A percentile compares a stretch with the other conserved stretches of the same genome.
phyloP scores from a whole-genome alignment of 2,888 invertebrate species.

The Cloeon dipterum region DNA sequence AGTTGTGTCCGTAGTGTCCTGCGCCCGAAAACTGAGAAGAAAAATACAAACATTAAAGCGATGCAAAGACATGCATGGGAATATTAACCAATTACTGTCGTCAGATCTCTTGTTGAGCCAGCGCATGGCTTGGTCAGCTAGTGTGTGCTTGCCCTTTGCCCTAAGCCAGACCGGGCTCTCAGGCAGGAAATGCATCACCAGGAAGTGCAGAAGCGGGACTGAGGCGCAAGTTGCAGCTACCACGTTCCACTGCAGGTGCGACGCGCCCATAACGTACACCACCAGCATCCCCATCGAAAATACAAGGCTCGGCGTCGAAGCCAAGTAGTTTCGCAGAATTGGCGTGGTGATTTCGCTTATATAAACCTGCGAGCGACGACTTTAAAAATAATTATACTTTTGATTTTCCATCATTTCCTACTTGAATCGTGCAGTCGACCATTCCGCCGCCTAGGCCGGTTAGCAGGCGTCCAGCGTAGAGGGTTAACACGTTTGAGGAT shows the following conservation, averaged over 20 bases:
- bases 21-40: background rate
- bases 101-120: slow-evolving; percentile 21
- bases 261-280: background rate
- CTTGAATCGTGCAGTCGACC: slow-evolving; percentile 1
- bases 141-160: slow-evolving; percentile 27
- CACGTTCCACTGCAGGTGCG: background rate
- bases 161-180: slow-evolving; percentile 1
- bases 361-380: background rate
- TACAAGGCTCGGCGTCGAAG: background rate
- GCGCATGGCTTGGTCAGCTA: slow-evolving; percentile 26
- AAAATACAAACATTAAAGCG: background rate
- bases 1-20: too few relatives aligned
- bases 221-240: background rate
- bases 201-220: background rate
- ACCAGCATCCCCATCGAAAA: background rate
- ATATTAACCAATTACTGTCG: background rate
- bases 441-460: slow-evolving; percentile 1
- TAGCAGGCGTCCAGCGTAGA: background rate
- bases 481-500: background rate
- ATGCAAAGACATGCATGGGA: background rate
- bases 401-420: background rate
- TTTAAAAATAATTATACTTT: background rate
- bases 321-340: background rate
- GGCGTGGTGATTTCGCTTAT: background rate
- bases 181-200: slow-evolving; percentile 17